Evolutionary conservation across 2,888 invertebrate genomes (phyloP).

Genomic region (Ichneumoninae sp.): DNA sequence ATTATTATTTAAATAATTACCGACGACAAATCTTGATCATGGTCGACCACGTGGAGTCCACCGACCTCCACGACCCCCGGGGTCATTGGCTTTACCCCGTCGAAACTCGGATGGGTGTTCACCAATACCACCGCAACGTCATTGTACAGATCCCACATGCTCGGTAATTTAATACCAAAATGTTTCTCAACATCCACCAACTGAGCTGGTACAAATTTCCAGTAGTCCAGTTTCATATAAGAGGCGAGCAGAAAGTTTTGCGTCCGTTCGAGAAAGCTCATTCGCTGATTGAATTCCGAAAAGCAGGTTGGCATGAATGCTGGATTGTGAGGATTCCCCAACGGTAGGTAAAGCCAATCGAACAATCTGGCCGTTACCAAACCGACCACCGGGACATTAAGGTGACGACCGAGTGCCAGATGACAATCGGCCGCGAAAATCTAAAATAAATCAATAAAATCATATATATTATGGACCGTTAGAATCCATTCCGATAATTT

Average conservation of each 20-base stretch:
- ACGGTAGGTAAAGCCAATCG: slow-evolving; percentile 73
- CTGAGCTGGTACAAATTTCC: slow-evolving; percentile 62
- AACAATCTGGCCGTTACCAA: slow-evolving; percentile 67
- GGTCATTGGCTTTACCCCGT: slow-evolving; percentile 85
- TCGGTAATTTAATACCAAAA: slow-evolving; percentile 70
- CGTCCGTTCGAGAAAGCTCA: slow-evolving; percentile 76
- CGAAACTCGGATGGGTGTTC: slow-evolving; percentile 86
- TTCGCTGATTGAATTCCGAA: slow-evolving; percentile 49
- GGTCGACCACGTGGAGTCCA: slow-evolving; percentile 84
- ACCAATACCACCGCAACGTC: slow-evolving; percentile 83
- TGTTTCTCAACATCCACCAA: slow-evolving; percentile 68
- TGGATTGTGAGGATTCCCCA: slow-evolving; percentile 73
- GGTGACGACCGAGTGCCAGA: slow-evolving; percentile 73
- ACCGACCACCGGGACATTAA: slow-evolving; percentile 74
- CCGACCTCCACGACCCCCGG: slow-evolving; percentile 86
- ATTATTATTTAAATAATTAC: slow-evolving; percentile 58
- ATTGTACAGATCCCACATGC: slow-evolving; percentile 70
- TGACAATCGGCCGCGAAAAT: slow-evolving; percentile 74
- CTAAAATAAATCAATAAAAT: slow-evolving; percentile 64
- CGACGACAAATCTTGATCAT: slow-evolving; percentile 63
- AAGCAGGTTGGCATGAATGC: slow-evolving; percentile 72
- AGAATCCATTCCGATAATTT: too few relatives aligned
- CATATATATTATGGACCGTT: background rate
- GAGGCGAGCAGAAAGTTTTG: slow-evolving; percentile 65
- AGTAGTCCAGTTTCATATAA: slow-evolving; percentile 40